phyloP scores from a whole-genome alignment of 2,113 vertebrate species.

The Eulemur rufifrons region DNA sequence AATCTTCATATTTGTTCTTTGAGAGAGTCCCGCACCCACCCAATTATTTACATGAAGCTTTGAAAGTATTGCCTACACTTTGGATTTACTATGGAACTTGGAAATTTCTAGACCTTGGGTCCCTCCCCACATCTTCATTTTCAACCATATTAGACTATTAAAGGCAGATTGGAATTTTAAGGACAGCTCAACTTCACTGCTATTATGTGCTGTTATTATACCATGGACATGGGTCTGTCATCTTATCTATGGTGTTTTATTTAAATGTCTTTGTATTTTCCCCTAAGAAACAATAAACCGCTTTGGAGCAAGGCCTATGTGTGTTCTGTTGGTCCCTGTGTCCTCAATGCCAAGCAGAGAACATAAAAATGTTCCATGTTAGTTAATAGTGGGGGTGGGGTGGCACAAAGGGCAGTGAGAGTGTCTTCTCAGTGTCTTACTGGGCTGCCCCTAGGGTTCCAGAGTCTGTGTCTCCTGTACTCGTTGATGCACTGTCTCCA shows the following conservation, averaged over 20 bases:
- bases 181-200: not conserved
- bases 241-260: not conserved
- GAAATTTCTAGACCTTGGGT: not conserved
- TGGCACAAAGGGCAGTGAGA: not conserved
- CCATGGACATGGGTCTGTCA: not conserved
- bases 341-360: not conserved
- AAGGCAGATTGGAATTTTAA: not conserved
- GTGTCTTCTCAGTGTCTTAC: not conserved
- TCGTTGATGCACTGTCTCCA: not conserved
- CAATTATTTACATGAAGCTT: not conserved
- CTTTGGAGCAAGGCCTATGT: not conserved
- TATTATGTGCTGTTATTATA: not conserved
- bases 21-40: slow-evolving; percentile 38
- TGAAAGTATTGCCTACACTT: slow-evolving; percentile 62
- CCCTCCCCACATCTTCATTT: not conserved
- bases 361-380: not conserved
- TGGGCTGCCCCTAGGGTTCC: slow-evolving; percentile 58
- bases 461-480: not conserved
- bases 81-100: slow-evolving; percentile 49
- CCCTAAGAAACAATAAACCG: not conserved
- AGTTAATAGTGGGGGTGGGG: not conserved
- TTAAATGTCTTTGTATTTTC: not conserved
- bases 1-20: not conserved
- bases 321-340: not conserved
- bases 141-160: not conserved